Conservation (phyloP, 2,113 vertebrate species). For the Accipiter virgatus region DNA sequence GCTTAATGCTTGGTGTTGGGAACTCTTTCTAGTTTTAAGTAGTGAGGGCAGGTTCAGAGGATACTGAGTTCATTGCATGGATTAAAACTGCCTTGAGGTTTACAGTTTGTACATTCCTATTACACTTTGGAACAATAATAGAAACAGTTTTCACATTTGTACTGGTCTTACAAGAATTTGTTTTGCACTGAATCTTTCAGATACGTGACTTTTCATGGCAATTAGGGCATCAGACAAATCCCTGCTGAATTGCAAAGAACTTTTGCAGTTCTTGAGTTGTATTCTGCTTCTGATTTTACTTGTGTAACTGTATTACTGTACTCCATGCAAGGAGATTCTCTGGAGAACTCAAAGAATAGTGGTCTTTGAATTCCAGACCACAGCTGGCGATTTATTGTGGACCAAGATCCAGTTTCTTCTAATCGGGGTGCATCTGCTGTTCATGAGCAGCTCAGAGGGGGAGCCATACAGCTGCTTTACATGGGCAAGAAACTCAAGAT, state of each 20-base stretch:
- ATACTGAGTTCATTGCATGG: neutral
- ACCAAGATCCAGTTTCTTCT: slow-evolving; percentile 54
- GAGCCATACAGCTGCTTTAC: neutral
- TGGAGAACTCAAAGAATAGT: neutral
- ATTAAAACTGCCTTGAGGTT: neutral
- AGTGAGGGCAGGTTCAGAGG: neutral
- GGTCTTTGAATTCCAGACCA: slow-evolving; percentile 26
- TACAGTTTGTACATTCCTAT: slow-evolving; percentile 28
- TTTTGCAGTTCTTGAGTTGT: neutral
- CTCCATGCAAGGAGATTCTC: neutral
- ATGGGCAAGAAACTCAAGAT: neutral
- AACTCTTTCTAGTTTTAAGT: neutral
- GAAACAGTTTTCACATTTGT: neutral
- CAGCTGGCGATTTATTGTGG: neutral
- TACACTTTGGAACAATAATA: neutral
- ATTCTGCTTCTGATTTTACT: neutral
- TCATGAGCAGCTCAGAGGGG: slow-evolving; percentile 7
- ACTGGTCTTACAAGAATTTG: neutral
- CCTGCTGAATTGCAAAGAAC: neutral
- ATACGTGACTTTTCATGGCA: neutral
- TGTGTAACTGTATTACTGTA: neutral
- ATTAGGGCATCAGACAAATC: neutral
- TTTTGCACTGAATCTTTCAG: slow-evolving; percentile 6
- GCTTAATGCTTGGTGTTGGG: neutral
- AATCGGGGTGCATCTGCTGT: slow-evolving; percentile 28